Conservation (phyloP, 2,888 invertebrate genomes). For the Drosophila lutescens region DNA sequence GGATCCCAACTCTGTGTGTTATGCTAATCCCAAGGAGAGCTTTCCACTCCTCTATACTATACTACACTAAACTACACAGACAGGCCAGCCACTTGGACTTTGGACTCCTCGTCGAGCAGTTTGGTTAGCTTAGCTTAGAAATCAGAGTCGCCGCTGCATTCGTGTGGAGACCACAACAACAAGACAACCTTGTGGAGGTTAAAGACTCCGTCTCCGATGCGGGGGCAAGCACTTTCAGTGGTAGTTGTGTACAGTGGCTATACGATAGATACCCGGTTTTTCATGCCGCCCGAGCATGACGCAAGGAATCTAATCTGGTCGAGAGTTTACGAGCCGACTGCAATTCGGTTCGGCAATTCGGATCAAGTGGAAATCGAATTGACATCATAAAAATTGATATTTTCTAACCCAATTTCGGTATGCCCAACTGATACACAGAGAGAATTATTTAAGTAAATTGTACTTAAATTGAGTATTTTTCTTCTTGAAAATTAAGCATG, state of each 20-base stretch:
- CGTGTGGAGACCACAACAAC: slow-evolving; percentile 10
- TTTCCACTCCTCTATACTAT: not conserved
- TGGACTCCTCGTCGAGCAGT: slow-evolving; percentile 6
- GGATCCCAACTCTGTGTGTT: not conserved
- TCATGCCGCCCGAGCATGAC: slow-evolving; percentile 27
- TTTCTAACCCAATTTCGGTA: slow-evolving; percentile 21
- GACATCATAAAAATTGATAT: slow-evolving; percentile 8
- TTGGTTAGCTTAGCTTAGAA: slow-evolving; percentile 22
- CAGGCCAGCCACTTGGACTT: slow-evolving; percentile 22
- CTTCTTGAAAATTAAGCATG: no score
- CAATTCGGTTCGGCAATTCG: slow-evolving; percentile 19
- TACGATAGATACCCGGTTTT: not conserved
- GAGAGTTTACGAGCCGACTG: slow-evolving; percentile 25
- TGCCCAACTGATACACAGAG: slow-evolving; percentile 5
- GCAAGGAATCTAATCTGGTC: slow-evolving; percentile 35
- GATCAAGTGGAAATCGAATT: slow-evolving; percentile 22
- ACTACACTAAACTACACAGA: not conserved
- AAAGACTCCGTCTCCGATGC: slow-evolving; percentile 48
- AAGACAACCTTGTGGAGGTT: slow-evolving; percentile 56
- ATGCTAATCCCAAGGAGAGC: slow-evolving; percentile 37
- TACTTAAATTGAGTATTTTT: no score
- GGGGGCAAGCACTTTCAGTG: slow-evolving; percentile 24
- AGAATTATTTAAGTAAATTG: no score
- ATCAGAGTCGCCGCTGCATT: slow-evolving; percentile 34
- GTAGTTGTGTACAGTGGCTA: not conserved